phyloP scores from a whole-genome alignment of 2,888 invertebrate genomes.

The Catocala fraxini region DNA sequence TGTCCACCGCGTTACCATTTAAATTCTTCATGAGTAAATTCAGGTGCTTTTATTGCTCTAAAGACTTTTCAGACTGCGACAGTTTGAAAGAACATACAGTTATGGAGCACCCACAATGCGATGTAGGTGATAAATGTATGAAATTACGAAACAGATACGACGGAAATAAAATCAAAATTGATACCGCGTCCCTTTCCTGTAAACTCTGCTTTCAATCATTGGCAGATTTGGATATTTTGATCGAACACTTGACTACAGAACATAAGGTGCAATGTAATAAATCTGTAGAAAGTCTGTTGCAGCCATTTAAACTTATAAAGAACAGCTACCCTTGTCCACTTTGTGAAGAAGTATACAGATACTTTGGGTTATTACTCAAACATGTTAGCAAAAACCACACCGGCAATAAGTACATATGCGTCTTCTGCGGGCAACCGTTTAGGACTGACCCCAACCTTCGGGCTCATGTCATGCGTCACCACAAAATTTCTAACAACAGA shows the following conservation, averaged over 20 bases:
- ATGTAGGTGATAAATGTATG: slow-evolving; percentile 68
- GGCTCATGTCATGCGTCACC: slow-evolving; percentile 64
- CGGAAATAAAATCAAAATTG: slow-evolving; percentile 72
- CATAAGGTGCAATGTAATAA: slow-evolving; percentile 62
- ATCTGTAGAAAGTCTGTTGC: slow-evolving; percentile 58
- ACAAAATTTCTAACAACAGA: slow-evolving; percentile 51
- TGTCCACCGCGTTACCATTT: slow-evolving; percentile 76
- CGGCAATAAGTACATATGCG: slow-evolving; percentile 70
- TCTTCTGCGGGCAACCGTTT: slow-evolving; percentile 71
- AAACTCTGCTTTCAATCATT: slow-evolving; percentile 64
- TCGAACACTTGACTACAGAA: slow-evolving; percentile 63
- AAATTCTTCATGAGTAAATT: slow-evolving; percentile 74
- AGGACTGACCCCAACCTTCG: slow-evolving; percentile 69
- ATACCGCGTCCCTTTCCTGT: slow-evolving; percentile 66
- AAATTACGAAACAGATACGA: slow-evolving; percentile 68
- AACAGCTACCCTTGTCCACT: slow-evolving; percentile 70
- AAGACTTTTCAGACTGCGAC: slow-evolving; percentile 70
- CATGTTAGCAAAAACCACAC: slow-evolving; percentile 68
- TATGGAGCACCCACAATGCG: slow-evolving; percentile 70
- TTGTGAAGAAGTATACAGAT: slow-evolving; percentile 64
- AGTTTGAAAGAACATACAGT: slow-evolving; percentile 70
- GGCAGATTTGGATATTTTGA: slow-evolving; percentile 56
- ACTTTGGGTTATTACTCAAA: slow-evolving; percentile 68
- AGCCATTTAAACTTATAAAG: slow-evolving; percentile 65
- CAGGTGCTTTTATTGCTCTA: slow-evolving; percentile 77